phyloP scores from a whole-genome alignment of 2,797 vertebrate genomes.

The Syncerus caffer region DNA sequence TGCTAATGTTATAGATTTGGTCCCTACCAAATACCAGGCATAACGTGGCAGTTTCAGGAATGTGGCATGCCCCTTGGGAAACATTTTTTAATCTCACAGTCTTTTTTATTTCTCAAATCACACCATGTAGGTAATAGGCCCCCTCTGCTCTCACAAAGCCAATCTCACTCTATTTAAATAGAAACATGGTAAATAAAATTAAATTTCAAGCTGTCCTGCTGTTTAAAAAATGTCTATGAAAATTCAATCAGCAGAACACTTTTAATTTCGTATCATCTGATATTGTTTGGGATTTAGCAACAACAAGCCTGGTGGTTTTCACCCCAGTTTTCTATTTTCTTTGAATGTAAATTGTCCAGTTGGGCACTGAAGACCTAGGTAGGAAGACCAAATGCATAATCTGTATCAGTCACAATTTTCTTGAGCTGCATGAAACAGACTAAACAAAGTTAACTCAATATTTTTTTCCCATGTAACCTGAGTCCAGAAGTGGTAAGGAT shows the following conservation, averaged over 20 bases:
- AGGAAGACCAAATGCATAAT: not conserved
- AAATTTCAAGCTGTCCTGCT: constrained; percentile 30
- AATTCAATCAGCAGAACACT: constrained; percentile 9
- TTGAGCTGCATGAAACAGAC: not conserved
- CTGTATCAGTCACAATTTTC: not conserved
- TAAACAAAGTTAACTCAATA: not conserved
- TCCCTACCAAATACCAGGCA: not conserved
- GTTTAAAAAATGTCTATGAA: constrained; percentile 44
- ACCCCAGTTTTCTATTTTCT: not conserved
- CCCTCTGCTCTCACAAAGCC: not conserved
- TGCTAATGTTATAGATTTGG: not conserved
- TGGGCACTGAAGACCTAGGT: not conserved
- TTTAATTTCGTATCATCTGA: constrained; percentile 49
- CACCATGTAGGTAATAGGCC: not conserved
- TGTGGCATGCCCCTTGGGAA: not conserved
- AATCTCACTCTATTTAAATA: not conserved
- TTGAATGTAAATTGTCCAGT: constrained; percentile 43
- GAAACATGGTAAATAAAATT: constrained; percentile 47
- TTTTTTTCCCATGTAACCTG: not conserved
- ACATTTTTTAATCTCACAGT: not conserved
- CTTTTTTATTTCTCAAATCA: not conserved
- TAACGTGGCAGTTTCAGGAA: not conserved
- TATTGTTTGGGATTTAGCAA: not conserved
- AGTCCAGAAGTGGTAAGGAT: not conserved
- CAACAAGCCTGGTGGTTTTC: not conserved